Percentiles rank a stretch among this genome's conserved stretches.
phyloP scores from a whole-genome alignment of 2,797 vertebrate genomes.

The Tarsius wallacei region DNA sequence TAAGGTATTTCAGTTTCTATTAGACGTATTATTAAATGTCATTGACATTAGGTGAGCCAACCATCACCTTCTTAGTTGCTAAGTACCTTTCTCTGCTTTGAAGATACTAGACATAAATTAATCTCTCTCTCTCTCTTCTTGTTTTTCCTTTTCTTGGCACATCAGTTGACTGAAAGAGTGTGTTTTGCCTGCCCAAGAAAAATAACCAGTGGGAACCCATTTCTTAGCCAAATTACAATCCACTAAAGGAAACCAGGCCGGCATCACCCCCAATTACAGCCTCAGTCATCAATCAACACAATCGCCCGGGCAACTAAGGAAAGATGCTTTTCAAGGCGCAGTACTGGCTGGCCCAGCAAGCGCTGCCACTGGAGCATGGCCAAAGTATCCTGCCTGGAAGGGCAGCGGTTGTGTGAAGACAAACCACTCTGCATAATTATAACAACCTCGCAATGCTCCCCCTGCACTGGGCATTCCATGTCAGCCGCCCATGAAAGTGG shows the following conservation, averaged over 20 bases:
- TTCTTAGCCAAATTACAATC: slow-evolving; percentile 68
- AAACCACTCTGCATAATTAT: slow-evolving; percentile 69
- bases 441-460: slow-evolving; percentile 85
- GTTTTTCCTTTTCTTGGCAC: slow-evolving; percentile 35
- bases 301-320: slow-evolving; percentile 71
- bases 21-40: not conserved
- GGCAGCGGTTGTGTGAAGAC: slow-evolving; percentile 67
- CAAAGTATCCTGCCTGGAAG: slow-evolving; percentile 70
- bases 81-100: not conserved
- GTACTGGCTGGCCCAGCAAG: slow-evolving; percentile 69
- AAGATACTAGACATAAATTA: not conserved
- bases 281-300: slow-evolving; percentile 68
- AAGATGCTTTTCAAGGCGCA: slow-evolving; percentile 81
- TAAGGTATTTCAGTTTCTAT: not conserved
- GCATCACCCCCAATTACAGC: slow-evolving; percentile 62
- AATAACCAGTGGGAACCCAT: slow-evolving; percentile 57
- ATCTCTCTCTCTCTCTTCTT: not conserved
- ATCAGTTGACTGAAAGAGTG: slow-evolving; percentile 1
- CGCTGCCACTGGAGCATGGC: slow-evolving; percentile 28
- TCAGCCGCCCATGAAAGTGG: slow-evolving; percentile 70
- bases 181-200: slow-evolving; percentile 57
- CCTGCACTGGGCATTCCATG: slow-evolving; percentile 88
- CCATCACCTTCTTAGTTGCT: not conserved
- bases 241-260: slow-evolving; percentile 36
- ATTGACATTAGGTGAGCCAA: not conserved